Conservation (phyloP, 2,113 vertebrate genomes). For the Pterocles gutturalis region DNA sequence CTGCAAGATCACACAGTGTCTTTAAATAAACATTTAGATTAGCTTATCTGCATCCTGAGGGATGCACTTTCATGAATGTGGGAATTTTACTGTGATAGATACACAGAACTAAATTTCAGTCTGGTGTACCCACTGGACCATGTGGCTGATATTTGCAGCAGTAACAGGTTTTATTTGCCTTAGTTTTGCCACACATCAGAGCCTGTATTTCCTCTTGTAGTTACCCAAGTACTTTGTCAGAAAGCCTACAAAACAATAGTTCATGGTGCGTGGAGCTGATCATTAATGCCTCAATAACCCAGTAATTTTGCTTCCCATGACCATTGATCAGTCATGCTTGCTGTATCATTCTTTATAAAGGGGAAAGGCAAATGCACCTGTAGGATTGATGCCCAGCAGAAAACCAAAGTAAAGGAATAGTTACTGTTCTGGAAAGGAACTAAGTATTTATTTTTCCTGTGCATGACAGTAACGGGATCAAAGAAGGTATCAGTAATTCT, state of each 20-base stretch:
- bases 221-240: neutral
- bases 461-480: neutral
- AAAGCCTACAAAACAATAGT: neutral
- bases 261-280: neutral
- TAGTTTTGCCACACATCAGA: neutral
- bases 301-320: neutral
- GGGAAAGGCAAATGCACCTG: neutral
- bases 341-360: neutral
- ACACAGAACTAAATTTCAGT: neutral
- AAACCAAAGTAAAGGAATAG: neutral
- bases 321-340: neutral
- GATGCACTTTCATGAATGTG: neutral
- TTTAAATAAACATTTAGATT: neutral
- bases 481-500: neutral
- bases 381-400: neutral
- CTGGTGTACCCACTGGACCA: neutral
- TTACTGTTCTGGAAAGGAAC: neutral
- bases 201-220: neutral
- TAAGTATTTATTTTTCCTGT: neutral
- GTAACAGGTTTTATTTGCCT: fast-evolving
- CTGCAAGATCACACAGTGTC: neutral
- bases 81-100: neutral
- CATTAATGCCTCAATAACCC: neutral
- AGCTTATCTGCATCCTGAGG: neutral
- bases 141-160: neutral